Evolutionary conservation across 2,113 vertebrate genomes (phyloP).

Genomic region (Brevimyrus niger): DNA sequence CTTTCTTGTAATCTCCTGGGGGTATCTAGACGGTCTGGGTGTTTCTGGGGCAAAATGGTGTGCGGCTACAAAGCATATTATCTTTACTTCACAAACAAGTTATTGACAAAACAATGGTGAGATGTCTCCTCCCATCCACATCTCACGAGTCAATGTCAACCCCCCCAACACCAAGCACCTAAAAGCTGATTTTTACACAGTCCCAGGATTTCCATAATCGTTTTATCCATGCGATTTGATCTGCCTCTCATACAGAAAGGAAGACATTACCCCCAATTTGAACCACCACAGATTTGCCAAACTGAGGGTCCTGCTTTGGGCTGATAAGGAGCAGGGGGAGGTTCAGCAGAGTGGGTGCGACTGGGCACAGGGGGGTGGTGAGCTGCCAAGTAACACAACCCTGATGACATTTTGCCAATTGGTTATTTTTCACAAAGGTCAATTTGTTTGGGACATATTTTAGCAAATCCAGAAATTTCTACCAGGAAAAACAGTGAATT

Average conservation of each 20-base stretch:
- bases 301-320: conserved; percentile 39
- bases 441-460: conserved; percentile 1
- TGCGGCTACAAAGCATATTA: conserved; percentile 5
- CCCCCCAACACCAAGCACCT: conserved; percentile 26
- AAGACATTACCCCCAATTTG: conserved; percentile 48
- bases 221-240: conserved; percentile 50
- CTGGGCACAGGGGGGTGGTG: conserved; percentile 17
- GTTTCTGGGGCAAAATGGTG: not conserved
- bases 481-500: not conserved
- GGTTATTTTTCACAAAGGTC: conserved; percentile 27
- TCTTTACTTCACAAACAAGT: conserved; percentile 25
- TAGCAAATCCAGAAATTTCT: not conserved
- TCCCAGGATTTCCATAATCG: conserved; percentile 48
- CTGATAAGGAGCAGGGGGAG: conserved; percentile 38
- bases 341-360: conserved; percentile 28
- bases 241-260: conserved; percentile 39
- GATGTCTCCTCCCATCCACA: not conserved
- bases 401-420: conserved; percentile 27
- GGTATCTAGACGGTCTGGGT: not conserved
- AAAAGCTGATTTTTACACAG: conserved; percentile 42
- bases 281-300: conserved; percentile 43
- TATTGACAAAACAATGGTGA: conserved; percentile 27
- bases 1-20: not conserved
- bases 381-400: conserved; percentile 26
- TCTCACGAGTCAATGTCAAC: conserved; percentile 34